These are phyloP conservation scores for Pagrus major DNA, from an alignment of 2,113 vertebrate species.

Conservation along the genomic window DNA sequence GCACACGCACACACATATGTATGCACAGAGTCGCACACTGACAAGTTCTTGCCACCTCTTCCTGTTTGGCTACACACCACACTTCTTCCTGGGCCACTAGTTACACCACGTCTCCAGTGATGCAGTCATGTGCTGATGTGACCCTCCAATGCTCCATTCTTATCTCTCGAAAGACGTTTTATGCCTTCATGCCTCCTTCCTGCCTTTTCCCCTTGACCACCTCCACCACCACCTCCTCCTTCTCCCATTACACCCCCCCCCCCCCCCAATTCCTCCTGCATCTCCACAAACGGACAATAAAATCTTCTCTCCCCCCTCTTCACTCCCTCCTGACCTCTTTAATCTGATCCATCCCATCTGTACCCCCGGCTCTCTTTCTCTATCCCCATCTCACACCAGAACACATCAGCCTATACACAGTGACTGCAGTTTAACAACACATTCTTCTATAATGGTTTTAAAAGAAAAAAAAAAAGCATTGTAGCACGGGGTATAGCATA, in stretches of 20 bases:
- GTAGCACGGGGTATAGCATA: slow-evolving; percentile 1
- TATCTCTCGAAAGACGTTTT: slow-evolving; percentile 60
- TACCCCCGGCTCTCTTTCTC: slow-evolving; percentile 22
- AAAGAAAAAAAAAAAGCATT: slow-evolving; percentile 1
- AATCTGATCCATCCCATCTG: slow-evolving; percentile 47
- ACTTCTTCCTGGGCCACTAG: slow-evolving; percentile 52
- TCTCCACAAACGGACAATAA: slow-evolving; percentile 42
- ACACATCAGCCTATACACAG: slow-evolving; percentile 14
- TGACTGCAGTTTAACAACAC: slow-evolving; percentile 38
- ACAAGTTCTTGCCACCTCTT: slow-evolving; percentile 40
- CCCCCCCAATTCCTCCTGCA: neutral
- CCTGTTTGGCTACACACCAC: slow-evolving; percentile 35
- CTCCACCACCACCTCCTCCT: slow-evolving; percentile 18
- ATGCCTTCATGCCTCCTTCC: slow-evolving; percentile 44
- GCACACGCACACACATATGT: slow-evolving; percentile 14
- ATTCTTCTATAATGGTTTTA: slow-evolving; percentile 21
- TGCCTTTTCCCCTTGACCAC: slow-evolving; percentile 29
- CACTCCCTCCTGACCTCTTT: slow-evolving; percentile 53
- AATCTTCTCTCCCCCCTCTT: neutral
- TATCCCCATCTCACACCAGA: slow-evolving; percentile 13
- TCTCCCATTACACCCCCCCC: neutral
- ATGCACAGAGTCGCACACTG: slow-evolving; percentile 16
- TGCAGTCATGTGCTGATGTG: slow-evolving; percentile 64
- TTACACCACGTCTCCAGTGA: slow-evolving; percentile 52
- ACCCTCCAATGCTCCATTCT: slow-evolving; percentile 49